phyloP scores from a whole-genome alignment of 2,888 invertebrate genomes.

The Abrostola tripartita region DNA sequence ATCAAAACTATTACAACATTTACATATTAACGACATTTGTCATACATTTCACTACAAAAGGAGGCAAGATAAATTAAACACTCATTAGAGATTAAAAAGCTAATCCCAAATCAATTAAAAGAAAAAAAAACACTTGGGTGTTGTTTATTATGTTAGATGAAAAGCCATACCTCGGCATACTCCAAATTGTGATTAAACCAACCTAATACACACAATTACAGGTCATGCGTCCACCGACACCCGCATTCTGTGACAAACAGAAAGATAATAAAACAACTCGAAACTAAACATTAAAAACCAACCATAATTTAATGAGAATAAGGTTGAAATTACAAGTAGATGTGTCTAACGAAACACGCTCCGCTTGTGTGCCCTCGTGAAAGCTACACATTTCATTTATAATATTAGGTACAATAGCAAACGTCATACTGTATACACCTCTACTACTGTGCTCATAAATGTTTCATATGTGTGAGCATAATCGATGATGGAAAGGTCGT shows the following conservation, averaged over 20 bases:
- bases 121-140: slow-evolving; percentile 77
- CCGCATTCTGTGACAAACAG: slow-evolving; percentile 65
- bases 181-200: slow-evolving; percentile 88
- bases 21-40: slow-evolving; percentile 27
- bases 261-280: slow-evolving; percentile 56
- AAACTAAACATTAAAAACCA: slow-evolving; percentile 53
- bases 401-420: slow-evolving; percentile 84
- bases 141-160: slow-evolving; percentile 79
- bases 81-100: slow-evolving; percentile 4
- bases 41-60: slow-evolving; percentile 8
- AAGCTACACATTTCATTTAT: slow-evolving; percentile 88
- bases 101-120: slow-evolving; percentile 51
- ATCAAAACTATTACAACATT: slow-evolving; percentile 29
- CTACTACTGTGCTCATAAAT: slow-evolving; percentile 81
- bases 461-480: slow-evolving; percentile 75
- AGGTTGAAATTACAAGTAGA: slow-evolving; percentile 47
- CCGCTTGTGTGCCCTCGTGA: slow-evolving; percentile 84
- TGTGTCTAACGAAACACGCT: slow-evolving; percentile 65
- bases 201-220: slow-evolving; percentile 88
- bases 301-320: slow-evolving; percentile 2
- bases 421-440: slow-evolving; percentile 86
- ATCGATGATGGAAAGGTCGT: slow-evolving; percentile 59
- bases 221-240: slow-evolving; percentile 86
- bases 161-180: slow-evolving; percentile 86
- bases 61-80: background rate